These are phyloP conservation scores for Myanophis thanlyinensis DNA, from an alignment of 2,113 vertebrate genomes.

Conservation along the genomic window DNA sequence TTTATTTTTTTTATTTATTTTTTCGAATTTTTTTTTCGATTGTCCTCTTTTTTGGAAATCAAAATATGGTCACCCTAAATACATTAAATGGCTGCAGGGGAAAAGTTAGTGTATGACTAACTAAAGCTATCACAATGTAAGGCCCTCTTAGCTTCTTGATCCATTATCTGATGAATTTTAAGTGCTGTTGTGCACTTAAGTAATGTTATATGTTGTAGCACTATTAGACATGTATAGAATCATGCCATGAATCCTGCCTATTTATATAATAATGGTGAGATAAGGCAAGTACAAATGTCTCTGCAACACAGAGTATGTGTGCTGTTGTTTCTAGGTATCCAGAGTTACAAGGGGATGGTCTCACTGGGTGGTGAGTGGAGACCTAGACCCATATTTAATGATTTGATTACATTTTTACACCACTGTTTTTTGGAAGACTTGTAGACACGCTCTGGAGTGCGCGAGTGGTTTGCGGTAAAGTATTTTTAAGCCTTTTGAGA, in stretches of 20 bases:
- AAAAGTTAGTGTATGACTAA: not conserved
- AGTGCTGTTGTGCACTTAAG: not conserved
- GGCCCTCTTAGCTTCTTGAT: not conserved
- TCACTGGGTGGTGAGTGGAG: not conserved
- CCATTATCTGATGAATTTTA: not conserved
- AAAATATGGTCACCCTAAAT: no score
- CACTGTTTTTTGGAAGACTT: not conserved
- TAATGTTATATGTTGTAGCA: not conserved
- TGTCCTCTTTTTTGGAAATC: no score
- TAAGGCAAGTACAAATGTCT: not conserved
- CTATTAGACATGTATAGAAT: not conserved
- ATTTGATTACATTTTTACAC: not conserved
- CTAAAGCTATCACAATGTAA: not conserved
- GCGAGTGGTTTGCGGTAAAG: not conserved
- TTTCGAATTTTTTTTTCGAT: no score
- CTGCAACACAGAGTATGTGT: not conserved
- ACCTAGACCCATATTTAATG: not conserved
- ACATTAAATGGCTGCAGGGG: not conserved
- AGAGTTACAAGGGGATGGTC: not conserved
- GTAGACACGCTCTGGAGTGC: not conserved
- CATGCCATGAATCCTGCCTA: not conserved
- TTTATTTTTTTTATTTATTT: no score
- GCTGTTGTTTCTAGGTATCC: not conserved
- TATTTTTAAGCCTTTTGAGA: slow-evolving; percentile 4
- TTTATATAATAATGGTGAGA: not conserved